Conservation (phyloP, 2,888 invertebrate genomes). For the Chaitophorus viminalis region DNA sequence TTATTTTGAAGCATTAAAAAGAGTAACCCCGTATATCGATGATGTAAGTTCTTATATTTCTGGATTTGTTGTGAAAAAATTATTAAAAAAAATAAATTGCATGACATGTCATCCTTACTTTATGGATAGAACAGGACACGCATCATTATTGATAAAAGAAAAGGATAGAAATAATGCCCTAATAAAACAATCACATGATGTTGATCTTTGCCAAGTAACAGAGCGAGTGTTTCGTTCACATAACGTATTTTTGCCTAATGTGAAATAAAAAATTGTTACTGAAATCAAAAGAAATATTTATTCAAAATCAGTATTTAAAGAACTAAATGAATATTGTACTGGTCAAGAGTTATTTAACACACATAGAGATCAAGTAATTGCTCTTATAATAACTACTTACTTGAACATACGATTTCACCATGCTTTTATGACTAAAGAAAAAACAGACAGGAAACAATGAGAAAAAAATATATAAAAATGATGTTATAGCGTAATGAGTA, state of each 20-base stretch:
- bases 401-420: too few species aligned
- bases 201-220: not conserved
- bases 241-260: not conserved
- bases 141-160: not conserved
- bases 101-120: not conserved
- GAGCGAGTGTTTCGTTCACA: not conserved
- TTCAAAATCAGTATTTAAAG: not conserved
- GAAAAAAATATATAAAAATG: too few species aligned
- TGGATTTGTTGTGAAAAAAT: not conserved
- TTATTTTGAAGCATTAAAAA: not conserved
- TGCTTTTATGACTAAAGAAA: too few species aligned
- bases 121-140: not conserved
- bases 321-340: not conserved
- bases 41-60: not conserved
- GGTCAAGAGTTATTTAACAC: not conserved
- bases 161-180: not conserved
- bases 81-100: not conserved
- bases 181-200: not conserved
- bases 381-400: too few species aligned
- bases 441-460: too few species aligned
- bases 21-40: not conserved
- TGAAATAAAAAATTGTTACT: not conserved
- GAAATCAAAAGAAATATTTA: not conserved
- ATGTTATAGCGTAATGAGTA: too few species aligned
- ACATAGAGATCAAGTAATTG: too few species aligned